A percentile compares a stretch with the other conserved stretches of the same genome.
These are phyloP conservation scores for Pollenia griseotomentosa DNA, from an alignment of 2,888 invertebrate genomes.

Conservation along the genomic window DNA sequence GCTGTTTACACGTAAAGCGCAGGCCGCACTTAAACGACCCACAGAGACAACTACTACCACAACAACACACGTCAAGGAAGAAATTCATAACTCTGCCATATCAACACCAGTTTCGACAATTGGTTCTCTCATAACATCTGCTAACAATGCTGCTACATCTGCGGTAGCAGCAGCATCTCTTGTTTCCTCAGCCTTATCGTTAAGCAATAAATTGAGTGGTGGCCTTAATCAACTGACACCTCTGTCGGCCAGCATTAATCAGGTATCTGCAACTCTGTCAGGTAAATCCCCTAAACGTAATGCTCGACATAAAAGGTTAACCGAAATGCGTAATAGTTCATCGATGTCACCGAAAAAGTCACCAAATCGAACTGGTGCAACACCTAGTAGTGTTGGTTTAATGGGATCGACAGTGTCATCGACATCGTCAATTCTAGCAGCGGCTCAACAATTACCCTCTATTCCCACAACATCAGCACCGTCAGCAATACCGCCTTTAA, in stretches of 20 bases:
- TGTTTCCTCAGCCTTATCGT: constrained; percentile 76
- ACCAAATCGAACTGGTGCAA: constrained; percentile 76
- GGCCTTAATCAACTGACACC: constrained; percentile 74
- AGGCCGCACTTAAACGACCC: constrained; percentile 85
- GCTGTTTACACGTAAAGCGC: constrained; percentile 90
- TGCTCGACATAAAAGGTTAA: constrained; percentile 81
- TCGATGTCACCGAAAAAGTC: constrained; percentile 83
- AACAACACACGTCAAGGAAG: constrained; percentile 81
- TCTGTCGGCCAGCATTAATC: constrained; percentile 72
- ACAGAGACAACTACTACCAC: constrained; percentile 76
- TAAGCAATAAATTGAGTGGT: constrained; percentile 77
- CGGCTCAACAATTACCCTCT: constrained; percentile 37
- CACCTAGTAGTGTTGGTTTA: constrained; percentile 37
- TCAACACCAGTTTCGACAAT: constrained; percentile 75
- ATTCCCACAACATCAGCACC: constrained; percentile 57
- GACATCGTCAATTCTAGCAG: constrained; percentile 52
- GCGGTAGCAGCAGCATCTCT: constrained; percentile 76
- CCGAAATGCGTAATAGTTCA: constrained; percentile 78
- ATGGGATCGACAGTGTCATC: constrained; percentile 68
- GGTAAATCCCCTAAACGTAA: constrained; percentile 82
- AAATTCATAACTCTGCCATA: constrained; percentile 77
- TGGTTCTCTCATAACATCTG: constrained; percentile 74
- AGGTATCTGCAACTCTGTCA: constrained; percentile 74
- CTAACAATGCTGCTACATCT: constrained; percentile 75
- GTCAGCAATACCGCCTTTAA: constrained; percentile 58